A percentile compares a stretch with the other conserved stretches of the same genome.
These are phyloP conservation scores for Acomys russatus DNA, from an alignment of 2,797 vertebrate species.

Conservation along the genomic window DNA sequence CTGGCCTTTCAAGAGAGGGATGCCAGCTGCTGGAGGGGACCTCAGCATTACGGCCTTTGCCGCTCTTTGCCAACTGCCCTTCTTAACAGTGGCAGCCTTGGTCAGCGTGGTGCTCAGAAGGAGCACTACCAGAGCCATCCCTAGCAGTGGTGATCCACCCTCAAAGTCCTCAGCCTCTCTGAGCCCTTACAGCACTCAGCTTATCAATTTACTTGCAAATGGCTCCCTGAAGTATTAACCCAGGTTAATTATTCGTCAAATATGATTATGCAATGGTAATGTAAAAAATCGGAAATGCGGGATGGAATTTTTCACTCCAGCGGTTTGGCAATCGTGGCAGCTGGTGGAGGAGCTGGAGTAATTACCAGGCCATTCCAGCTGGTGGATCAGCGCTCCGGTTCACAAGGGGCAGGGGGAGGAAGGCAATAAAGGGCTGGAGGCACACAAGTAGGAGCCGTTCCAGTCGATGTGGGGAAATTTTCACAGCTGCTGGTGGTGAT, in stretches of 20 bases:
- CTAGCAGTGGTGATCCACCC: constrained; percentile 50
- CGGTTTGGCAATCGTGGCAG: constrained; percentile 93
- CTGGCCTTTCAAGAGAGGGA: neutral
- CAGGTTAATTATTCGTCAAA: constrained; percentile 96
- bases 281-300: constrained; percentile 92
- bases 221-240: constrained; percentile 93
- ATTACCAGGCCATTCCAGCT: constrained; percentile 93
- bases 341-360: constrained; percentile 91
- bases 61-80: neutral
- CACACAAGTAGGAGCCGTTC: constrained; percentile 90
- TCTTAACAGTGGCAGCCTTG: neutral
- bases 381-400: constrained; percentile 90
- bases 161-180: constrained; percentile 84
- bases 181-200: constrained; percentile 87
- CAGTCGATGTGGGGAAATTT: constrained; percentile 90
- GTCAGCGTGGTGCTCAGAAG: constrained; percentile 78
- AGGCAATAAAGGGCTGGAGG: constrained; percentile 90
- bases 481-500: constrained; percentile 93
- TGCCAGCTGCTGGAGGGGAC: neutral
- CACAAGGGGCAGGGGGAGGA: constrained; percentile 80
- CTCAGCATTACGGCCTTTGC: neutral
- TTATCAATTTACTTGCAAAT: constrained; percentile 95
- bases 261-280: constrained; percentile 95
- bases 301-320: constrained; percentile 97
- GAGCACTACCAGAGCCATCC: neutral